A percentile compares a stretch with the other conserved stretches of the same genome.
These are phyloP conservation scores for Conus canariensis DNA, from an alignment of 2,888 invertebrate genomes.

Conservation along the genomic window DNA sequence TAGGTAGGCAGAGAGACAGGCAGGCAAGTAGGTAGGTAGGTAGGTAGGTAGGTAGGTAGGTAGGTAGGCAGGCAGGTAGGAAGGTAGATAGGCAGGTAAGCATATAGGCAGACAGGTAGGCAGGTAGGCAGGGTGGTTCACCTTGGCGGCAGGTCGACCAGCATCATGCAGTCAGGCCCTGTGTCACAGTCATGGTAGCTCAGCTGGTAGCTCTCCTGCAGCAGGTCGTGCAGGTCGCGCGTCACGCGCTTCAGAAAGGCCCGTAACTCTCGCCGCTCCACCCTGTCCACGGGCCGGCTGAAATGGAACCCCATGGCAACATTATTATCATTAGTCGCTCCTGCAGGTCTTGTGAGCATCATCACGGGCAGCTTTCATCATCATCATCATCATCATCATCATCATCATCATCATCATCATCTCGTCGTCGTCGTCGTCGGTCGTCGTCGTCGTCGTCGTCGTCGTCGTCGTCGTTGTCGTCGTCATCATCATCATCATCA, in stretches of 20 bases:
- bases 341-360: not conserved
- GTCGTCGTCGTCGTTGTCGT: not conserved
- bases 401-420: constrained; percentile 11
- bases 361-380: not conserved
- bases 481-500: not conserved
- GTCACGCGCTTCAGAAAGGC: constrained; percentile 56
- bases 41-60: not conserved
- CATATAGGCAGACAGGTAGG: not conserved
- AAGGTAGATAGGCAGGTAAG: not conserved
- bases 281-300: constrained; percentile 62
- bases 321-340: not conserved
- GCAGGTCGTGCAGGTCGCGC: constrained; percentile 56
- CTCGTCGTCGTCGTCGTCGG: no score
- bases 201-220: constrained; percentile 64
- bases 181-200: constrained; percentile 67
- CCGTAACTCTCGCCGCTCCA: constrained; percentile 62
- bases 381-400: constrained; percentile 2
- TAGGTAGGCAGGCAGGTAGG: not conserved
- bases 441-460: not conserved
- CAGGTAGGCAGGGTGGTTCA: not conserved
- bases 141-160: constrained; percentile 64
- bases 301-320: not conserved
- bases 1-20: not conserved
- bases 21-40: not conserved
- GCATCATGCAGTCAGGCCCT: constrained; percentile 61